Conservation (phyloP, 2,113 vertebrate species). For the Marmota monax region DNA sequence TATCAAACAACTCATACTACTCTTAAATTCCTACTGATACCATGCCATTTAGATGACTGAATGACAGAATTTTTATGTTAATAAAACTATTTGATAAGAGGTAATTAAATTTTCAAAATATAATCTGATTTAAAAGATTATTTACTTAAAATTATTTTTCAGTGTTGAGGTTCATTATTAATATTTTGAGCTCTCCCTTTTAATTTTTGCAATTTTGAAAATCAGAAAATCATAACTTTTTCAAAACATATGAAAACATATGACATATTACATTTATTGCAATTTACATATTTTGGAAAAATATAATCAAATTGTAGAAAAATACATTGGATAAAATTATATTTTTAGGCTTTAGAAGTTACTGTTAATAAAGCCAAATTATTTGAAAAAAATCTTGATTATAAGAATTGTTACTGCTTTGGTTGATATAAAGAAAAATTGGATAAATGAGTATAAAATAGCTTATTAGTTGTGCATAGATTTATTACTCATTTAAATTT, state of each 20-base stretch:
- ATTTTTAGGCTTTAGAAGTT: constrained; percentile 20
- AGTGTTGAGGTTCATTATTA: neutral
- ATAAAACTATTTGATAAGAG: constrained; percentile 5
- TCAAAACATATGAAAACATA: neutral
- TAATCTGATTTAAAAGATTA: neutral
- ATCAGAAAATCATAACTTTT: neutral
- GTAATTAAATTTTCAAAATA: constrained; percentile 8
- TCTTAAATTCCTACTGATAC: neutral
- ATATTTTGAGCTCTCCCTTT: constrained; percentile 43
- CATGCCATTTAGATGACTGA: neutral
- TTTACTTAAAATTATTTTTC: constrained; percentile 42
- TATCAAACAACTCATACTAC: neutral
- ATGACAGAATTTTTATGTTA: neutral
- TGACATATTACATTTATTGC: neutral
- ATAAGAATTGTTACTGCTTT: neutral
- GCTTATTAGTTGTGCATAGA: neutral
- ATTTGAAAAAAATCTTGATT: constrained; percentile 1
- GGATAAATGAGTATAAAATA: neutral
- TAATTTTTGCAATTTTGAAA: neutral
- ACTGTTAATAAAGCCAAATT: neutral
- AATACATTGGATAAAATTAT: neutral
- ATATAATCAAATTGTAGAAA: neutral
- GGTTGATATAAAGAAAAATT: constrained; percentile 11
- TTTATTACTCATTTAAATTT: neutral
- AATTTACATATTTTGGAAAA: constrained; percentile 20